Conservation (phyloP, 2,888 invertebrate genomes). For the Epirrhoe tristata region DNA sequence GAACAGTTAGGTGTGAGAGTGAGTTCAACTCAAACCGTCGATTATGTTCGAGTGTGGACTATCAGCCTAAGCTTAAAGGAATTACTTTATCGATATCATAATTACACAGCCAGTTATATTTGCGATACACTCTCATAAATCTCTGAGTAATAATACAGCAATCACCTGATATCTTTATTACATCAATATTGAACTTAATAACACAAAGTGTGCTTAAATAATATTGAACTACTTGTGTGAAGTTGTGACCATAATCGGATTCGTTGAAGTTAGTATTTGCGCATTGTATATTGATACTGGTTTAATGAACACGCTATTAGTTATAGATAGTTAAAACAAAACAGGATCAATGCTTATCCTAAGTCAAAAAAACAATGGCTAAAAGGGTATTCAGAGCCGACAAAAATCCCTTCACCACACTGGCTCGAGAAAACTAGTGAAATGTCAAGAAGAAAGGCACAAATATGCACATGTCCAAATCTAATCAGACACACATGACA, state of each 20-base stretch:
- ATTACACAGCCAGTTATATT: conserved; percentile 58
- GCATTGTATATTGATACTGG: neutral
- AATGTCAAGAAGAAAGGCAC: too few relatives aligned
- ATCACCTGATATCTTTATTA: conserved; percentile 73
- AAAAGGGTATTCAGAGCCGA: too few relatives aligned
- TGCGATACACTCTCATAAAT: conserved; percentile 65
- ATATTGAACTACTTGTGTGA: conserved; percentile 17
- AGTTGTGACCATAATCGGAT: conserved; percentile 12
- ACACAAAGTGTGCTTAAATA: conserved; percentile 45
- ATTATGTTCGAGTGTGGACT: conserved; percentile 19
- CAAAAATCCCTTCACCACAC: too few relatives aligned
- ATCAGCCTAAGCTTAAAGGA: conserved; percentile 36
- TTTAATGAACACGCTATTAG: neutral
- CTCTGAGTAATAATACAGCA: conserved; percentile 65
- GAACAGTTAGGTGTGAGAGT: too few relatives aligned
- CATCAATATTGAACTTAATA: conserved; percentile 68
- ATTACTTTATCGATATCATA: conserved; percentile 50
- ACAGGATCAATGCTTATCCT: too few relatives aligned
- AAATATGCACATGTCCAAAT: too few relatives aligned
- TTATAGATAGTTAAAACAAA: neutral
- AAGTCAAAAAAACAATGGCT: too few relatives aligned
- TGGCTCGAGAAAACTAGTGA: too few relatives aligned
- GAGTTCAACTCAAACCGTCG: too few relatives aligned
- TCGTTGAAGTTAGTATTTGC: conserved; percentile 11
- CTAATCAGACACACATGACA: too few relatives aligned